A percentile compares a stretch with the other conserved stretches of the same genome.
Conservation (phyloP, 2,888 invertebrate species). For the Alcis repandata region DNA sequence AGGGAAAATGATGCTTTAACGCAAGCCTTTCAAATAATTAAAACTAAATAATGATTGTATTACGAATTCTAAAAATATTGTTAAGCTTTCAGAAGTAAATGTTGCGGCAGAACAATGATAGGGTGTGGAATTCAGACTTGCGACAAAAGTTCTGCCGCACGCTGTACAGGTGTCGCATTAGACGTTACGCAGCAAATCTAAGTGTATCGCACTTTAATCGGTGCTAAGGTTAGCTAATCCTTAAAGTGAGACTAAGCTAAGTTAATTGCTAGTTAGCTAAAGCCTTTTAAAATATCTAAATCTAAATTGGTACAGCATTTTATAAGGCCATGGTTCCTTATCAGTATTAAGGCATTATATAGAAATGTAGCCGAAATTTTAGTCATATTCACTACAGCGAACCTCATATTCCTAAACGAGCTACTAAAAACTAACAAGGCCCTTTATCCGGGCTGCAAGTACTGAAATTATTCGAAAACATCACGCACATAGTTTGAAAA, state of each 20-base stretch:
- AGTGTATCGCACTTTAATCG: background rate
- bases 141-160: background rate
- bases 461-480: conserved; percentile 46
- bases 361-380: conserved; percentile 19
- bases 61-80: too few relatives aligned
- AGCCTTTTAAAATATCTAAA: conserved; percentile 25
- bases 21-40: too few relatives aligned
- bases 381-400: conserved; percentile 18
- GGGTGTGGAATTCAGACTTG: too few relatives aligned
- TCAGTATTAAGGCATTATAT: conserved; percentile 8
- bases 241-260: too few relatives aligned
- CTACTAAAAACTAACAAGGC: conserved; percentile 39
- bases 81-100: too few relatives aligned
- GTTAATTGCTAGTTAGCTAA: background rate
- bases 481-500: conserved; percentile 68
- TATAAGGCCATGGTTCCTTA: conserved; percentile 22
- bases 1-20: too few relatives aligned
- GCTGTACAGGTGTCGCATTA: background rate
- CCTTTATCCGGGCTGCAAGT: conserved; percentile 34
- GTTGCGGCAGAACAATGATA: too few relatives aligned
- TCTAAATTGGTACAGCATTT: conserved; percentile 19
- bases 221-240: conserved; percentile 3
- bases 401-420: conserved; percentile 35
- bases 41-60: too few relatives aligned
- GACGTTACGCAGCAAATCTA: background rate